Evolutionary conservation across 2,888 invertebrate genomes (phyloP), one percentile per base, ranked within the genome.

Genomic region (Horisme vitalbata): DNA sequence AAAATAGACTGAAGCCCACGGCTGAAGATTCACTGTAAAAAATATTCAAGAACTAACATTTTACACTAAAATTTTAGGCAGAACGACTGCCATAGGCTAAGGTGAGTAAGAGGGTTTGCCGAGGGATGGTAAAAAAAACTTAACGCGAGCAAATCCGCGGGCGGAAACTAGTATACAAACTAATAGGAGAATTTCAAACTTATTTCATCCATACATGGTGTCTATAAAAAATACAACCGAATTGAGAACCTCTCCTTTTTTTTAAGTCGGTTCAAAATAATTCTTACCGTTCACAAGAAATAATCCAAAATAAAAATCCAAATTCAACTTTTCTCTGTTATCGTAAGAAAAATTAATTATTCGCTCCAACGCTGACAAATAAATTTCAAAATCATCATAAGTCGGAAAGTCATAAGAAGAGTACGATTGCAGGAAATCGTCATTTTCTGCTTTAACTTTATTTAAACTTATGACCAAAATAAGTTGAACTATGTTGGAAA

Each of bases 201-300:
- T n/a, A n/a, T n/a, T n/a, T n/a, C n/a, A n/a, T n/a, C n/a, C n/a
- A n/a, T n/a, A n/a, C n/a, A n/a, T n/a, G n/a, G n/a, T n/a, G n/a
- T n/a, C n/a, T n/a, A n/a, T n/a, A n/a, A n/a, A n/a, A n/a, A n/a
- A n/a, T n/a, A n/a, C n/a, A n/a, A n/a, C n/a, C n/a, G n/a, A n/a
- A n/a, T n/a, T n/a, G n/a, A n/a, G n/a, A n/a, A n/a, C n/a, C n/a
- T n/a, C n/a, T n/a, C n/a, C n/a, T n/a, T n/a, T n/a, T n/a, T n/a
- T n/a, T n/a, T n/a, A n/a, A n/a, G n/a, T n/a, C n/a, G n/a, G n/a
- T n/a, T n/a, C n/a, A 15, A 15, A 7, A 32, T 7, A 14, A 8
- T 15, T 35, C 65, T 72, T 68, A 83, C 84, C 80, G 11, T 71
- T 71, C 0, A 65, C 47, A 20, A 83, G 45, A 61, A 82, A 79